A percentile compares a stretch with the other conserved stretches of the same genome.
Conservation (phyloP, 2,888 invertebrate species). For the Apamea crenata region DNA sequence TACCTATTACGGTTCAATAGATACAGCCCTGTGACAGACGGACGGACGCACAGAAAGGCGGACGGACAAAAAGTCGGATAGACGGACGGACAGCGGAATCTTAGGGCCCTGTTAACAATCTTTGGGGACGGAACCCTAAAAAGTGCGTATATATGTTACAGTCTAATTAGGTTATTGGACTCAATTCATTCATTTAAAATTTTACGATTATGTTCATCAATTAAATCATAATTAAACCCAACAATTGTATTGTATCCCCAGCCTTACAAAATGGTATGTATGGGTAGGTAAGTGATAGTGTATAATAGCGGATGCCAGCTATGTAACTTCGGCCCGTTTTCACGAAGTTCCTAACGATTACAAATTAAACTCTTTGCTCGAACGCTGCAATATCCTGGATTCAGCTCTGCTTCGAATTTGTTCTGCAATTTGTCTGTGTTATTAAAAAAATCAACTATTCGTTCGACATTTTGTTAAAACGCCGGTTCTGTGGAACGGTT, state of each 20-base stretch:
- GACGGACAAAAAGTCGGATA: too few relatives aligned
- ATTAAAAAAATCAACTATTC: conserved; percentile 32
- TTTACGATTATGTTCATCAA: too few relatives aligned
- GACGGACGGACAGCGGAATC: too few relatives aligned
- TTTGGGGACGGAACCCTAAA: neutral
- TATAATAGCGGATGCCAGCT: conserved; percentile 30
- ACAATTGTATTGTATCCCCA: neutral
- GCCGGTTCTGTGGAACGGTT: neutral
- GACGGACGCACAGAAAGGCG: too few relatives aligned
- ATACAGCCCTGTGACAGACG: too few relatives aligned
- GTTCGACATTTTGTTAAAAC: conserved; percentile 22
- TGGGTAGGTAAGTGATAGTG: conserved; percentile 35
- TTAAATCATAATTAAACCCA: neutral
- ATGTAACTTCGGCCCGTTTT: conserved; percentile 42
- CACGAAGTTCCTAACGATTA: conserved; percentile 55
- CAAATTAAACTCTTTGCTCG: conserved; percentile 49
- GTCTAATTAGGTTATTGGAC: neutral
- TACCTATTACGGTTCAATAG: too few relatives aligned
- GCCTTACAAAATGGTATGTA: neutral
- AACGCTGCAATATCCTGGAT: conserved; percentile 39
- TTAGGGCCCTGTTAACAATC: neutral
- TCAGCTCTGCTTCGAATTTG: conserved; percentile 52
- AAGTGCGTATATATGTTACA: neutral
- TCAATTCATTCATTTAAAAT: neutral
- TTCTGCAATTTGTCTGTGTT: conserved; percentile 36